These are phyloP conservation scores for Engystomops pustulosus DNA, from an alignment of 2,113 vertebrate genomes.

Conservation along the genomic window DNA sequence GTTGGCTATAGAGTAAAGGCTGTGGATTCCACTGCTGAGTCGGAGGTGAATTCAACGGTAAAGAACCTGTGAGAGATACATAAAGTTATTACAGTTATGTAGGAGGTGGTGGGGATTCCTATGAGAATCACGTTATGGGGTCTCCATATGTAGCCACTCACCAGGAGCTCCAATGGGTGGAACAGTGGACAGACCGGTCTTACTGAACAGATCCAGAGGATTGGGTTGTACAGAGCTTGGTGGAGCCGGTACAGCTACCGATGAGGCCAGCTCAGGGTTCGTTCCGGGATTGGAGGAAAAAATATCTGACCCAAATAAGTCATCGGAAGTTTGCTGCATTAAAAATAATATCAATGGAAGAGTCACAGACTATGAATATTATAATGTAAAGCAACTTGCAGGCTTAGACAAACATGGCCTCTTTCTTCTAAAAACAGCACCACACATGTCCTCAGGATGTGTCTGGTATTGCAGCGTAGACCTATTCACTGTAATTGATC, in stretches of 20 bases:
- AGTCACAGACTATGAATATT: too few relatives aligned
- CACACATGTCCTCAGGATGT: too few relatives aligned
- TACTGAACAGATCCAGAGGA: conserved; percentile 78
- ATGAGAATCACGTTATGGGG: too few relatives aligned
- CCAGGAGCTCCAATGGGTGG: conserved; percentile 66
- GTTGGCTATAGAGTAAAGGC: conserved; percentile 71
- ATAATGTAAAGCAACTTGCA: too few relatives aligned
- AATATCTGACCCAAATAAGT: conserved; percentile 81
- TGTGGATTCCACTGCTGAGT: conserved; percentile 76
- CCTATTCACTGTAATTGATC: too few relatives aligned
- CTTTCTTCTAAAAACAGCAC: too few relatives aligned
- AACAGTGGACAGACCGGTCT: conserved; percentile 49
- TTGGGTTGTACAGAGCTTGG: conserved; percentile 61
- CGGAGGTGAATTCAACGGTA: conserved; percentile 71
- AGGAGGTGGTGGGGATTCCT: too few relatives aligned
- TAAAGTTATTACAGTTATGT: too few relatives aligned
- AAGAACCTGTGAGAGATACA: conserved; percentile 71
- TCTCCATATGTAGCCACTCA: conserved; percentile 68
- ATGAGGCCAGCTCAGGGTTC: conserved; percentile 59
- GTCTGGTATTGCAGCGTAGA: too few relatives aligned
- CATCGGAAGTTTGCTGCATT: conserved; percentile 74
- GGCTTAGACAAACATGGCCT: too few relatives aligned
- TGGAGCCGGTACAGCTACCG: conserved; percentile 59
- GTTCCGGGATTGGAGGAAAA: conserved; percentile 70
- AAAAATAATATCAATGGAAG: background rate